Conservation (phyloP, 2,888 invertebrate species). For the Hermaeophaga mercurialis region DNA sequence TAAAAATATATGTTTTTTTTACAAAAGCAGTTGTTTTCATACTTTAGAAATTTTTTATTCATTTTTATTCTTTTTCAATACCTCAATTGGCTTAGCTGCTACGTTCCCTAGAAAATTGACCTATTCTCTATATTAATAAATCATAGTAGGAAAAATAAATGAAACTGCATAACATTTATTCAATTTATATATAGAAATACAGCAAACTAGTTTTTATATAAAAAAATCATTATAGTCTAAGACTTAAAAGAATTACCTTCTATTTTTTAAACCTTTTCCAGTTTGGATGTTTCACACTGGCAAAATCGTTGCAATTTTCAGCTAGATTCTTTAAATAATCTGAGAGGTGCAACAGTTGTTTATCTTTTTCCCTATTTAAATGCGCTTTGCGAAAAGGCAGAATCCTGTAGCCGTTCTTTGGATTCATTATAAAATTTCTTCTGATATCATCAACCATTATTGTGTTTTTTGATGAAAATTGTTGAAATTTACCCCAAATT, state of each 20-base stretch:
- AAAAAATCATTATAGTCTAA: no score
- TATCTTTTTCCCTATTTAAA: constrained; percentile 80
- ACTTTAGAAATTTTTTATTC: no score
- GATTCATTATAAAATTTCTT: constrained; percentile 97
- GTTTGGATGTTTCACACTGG: constrained; percentile 82
- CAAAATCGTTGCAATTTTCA: constrained; percentile 78
- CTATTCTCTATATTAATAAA: no score
- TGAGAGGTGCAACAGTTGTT: constrained; percentile 79
- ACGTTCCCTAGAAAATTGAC: no score
- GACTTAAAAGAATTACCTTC: constrained; percentile 23
- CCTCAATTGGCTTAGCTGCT: no score
- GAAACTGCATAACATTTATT: no score
- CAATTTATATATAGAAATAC: no score
- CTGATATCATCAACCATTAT: constrained; percentile 98
- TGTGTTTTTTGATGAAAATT: constrained; percentile 88
- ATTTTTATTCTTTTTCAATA: no score
- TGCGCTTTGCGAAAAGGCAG: constrained; percentile 91
- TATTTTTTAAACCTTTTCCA: constrained; percentile 80
- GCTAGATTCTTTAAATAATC: constrained; percentile 86
- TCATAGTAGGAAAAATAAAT: no score
- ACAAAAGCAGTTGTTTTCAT: no score
- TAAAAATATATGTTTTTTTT: no score
- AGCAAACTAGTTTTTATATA: no score
- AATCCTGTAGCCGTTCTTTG: constrained; percentile 89
- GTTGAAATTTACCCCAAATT: constrained; percentile 93